phyloP scores from a whole-genome alignment of 2,797 vertebrate species.

The Sandelia bainsii region DNA sequence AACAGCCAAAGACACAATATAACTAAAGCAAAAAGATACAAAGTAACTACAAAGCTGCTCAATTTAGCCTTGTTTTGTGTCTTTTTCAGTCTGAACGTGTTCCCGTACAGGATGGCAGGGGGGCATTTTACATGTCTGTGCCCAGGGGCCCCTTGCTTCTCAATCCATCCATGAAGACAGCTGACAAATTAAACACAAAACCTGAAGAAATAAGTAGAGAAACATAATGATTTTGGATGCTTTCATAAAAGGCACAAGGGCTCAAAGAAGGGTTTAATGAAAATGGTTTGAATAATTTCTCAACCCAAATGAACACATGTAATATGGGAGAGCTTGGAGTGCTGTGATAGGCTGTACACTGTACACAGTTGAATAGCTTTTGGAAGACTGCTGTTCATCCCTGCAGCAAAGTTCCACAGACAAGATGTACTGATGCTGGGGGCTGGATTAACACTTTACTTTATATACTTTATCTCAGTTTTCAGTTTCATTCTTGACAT shows the following conservation, averaged over 20 bases:
- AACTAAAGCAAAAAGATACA: background rate
- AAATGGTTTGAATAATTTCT: background rate
- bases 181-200: background rate
- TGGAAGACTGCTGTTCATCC: background rate
- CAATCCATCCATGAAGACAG: background rate
- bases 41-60: background rate
- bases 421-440: background rate
- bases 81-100: background rate
- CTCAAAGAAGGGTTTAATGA: background rate
- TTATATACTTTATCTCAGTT: too few species aligned
- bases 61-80: background rate
- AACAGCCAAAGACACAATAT: background rate
- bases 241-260: background rate
- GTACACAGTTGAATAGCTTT: background rate
- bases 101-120: background rate
- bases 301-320: background rate
- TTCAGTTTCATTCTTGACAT: too few species aligned
- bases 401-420: background rate
- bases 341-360: background rate
- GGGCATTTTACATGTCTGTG: background rate
- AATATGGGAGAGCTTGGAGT: background rate
- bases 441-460: background rate
- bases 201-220: background rate
- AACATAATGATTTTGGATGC: background rate
- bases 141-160: background rate